Conservation (phyloP, 2,113 vertebrate genomes). For the Tamias sibiricus region DNA sequence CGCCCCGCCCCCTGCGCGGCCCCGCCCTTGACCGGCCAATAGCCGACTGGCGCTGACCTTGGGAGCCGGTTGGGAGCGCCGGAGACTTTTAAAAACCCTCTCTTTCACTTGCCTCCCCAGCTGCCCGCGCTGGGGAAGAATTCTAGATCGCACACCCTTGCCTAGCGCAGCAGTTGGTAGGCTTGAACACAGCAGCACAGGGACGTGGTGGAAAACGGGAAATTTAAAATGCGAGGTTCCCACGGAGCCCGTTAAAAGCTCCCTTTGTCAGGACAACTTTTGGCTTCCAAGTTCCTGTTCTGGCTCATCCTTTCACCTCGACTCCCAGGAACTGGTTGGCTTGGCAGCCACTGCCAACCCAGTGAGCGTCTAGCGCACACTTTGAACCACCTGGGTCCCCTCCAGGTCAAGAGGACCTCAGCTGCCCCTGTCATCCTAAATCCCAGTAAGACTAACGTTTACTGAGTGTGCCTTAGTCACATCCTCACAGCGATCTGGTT, state of each 20-base stretch:
- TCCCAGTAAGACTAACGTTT: too few relatives aligned
- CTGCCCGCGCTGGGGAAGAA: neutral
- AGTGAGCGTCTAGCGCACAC: too few relatives aligned
- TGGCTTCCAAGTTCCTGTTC: neutral
- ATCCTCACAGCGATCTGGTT: neutral
- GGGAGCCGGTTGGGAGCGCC: neutral
- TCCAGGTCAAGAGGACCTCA: neutral
- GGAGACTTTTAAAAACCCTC: neutral
- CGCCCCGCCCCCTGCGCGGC: neutral
- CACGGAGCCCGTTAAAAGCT: neutral
- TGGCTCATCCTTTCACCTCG: neutral
- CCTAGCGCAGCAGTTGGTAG: neutral
- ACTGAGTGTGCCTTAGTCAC: neutral
- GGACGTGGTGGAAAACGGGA: neutral
- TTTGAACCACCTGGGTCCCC: neutral
- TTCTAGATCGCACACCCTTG: neutral
- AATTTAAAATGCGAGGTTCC: neutral
- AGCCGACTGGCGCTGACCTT: neutral
- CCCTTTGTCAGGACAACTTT: neutral
- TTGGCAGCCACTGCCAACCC: neutral
- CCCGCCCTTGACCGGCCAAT: neutral
- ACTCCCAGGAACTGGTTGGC: neutral
- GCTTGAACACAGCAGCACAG: neutral
- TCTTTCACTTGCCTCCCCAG: neutral
- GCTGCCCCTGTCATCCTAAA: neutral